Evolutionary conservation across 1,140 invertebrate genomes (phyloP), one percentile per base, ranked within the genome.

Genomic region (Drosophila takahashii): DNA sequence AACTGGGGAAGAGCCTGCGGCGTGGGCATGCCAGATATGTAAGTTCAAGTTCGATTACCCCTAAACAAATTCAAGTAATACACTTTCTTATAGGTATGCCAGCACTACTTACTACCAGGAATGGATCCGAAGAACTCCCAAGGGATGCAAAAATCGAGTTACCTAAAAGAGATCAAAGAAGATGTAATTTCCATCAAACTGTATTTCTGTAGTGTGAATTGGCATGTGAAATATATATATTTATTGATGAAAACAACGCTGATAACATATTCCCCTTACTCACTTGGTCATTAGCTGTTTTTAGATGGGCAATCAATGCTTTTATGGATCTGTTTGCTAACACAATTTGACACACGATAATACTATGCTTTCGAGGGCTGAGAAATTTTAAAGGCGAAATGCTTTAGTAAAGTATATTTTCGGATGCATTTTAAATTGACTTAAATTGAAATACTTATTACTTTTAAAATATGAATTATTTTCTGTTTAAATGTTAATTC

Each of bases 1-100:
- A 94, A 94, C 15, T 95, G 93, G 90, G 94, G 94, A 5, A 77
- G 91, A 6, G 93, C 94, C 6, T 94, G 94, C 73, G 94, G 93
- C 2, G 42, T 77, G 0, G 93, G 93, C 13, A 91, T 92, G 53
- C 94, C 94, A 7, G 94, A 94, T 56, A 94, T 94, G 64, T 76
- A 52, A 58, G 70, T 7, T 11, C 0, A 18, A 0, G 11, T 3
- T 8, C 1, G 9, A 0, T 0, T 0, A 4, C 4, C 0, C 6
- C 0, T 8, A 1, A 6, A 11, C 0, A 0, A 5, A 1, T 1
- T 9, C 0, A 41, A 34, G 0, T 47, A 34, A 34, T 16, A 3
- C 13, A 10, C 4, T 45, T 13, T 7, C n/a, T 26, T 26, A 0
- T 10, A 76, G 72, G 72, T 93, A 93, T 51, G 92, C 93, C 6